Percentiles rank a stretch among this genome's conserved stretches.
phyloP scores from a whole-genome alignment of 2,113 vertebrate species.

The Strix aluco region DNA sequence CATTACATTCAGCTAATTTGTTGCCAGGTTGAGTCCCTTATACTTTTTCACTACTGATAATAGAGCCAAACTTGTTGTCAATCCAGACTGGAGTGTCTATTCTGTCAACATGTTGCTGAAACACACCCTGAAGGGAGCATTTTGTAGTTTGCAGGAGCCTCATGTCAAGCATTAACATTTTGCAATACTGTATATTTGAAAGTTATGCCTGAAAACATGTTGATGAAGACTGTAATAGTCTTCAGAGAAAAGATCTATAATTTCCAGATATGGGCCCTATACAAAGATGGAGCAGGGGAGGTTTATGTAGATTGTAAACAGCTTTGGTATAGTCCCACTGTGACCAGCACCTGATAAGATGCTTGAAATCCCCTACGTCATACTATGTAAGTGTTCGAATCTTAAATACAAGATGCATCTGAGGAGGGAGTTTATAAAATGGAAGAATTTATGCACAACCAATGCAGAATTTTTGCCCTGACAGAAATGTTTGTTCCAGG shows the following conservation, averaged over 20 bases:
- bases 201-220: not conserved
- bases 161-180: not conserved
- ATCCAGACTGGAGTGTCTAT: not conserved
- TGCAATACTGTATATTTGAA: constrained; percentile 10
- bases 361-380: not conserved
- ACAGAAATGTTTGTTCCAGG: not conserved
- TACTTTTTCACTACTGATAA: not conserved
- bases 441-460: not conserved
- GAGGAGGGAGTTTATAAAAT: not conserved
- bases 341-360: not conserved
- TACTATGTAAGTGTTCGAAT: not conserved
- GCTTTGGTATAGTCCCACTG: not conserved
- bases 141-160: constrained; percentile 16
- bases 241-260: not conserved
- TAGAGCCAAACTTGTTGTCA: constrained; percentile 1
- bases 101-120: constrained; percentile 30
- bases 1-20: constrained; percentile 23
- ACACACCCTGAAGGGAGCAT: not conserved
- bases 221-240: not conserved
- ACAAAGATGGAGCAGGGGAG: not conserved
- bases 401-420: not conserved
- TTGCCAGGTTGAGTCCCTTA: not conserved
- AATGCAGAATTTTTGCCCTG: not conserved
- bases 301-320: not conserved
- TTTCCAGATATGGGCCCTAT: not conserved